Evolutionary conservation across 2,888 invertebrate genomes (phyloP).

Genomic region (Plebejus anna): DNA sequence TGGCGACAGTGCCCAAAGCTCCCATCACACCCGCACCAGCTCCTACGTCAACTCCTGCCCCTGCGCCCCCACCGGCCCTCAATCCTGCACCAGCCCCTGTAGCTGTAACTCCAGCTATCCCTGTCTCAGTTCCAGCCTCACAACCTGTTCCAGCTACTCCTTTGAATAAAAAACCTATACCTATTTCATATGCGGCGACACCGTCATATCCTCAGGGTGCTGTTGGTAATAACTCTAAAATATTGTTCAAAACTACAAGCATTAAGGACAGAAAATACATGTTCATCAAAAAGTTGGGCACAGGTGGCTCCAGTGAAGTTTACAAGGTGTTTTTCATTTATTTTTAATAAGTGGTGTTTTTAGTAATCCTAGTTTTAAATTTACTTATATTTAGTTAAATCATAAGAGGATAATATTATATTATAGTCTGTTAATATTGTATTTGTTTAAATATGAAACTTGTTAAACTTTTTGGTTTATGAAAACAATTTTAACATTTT

Average conservation of each 20-base stretch:
- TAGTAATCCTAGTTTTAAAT: not conserved
- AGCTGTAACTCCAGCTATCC: not conserved
- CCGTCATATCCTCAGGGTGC: slow-evolving; percentile 68
- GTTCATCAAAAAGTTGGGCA: slow-evolving; percentile 87
- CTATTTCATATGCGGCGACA: slow-evolving; percentile 58
- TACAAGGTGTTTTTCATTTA: slow-evolving; percentile 66
- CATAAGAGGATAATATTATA: too few species aligned
- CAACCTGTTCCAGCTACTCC: slow-evolving; percentile 58
- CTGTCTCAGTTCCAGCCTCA: slow-evolving; percentile 28
- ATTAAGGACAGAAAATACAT: slow-evolving; percentile 88
- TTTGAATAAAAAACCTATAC: slow-evolving; percentile 53
- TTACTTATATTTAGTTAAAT: too few species aligned
- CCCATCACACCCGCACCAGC: not conserved
- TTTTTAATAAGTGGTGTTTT: not conserved
- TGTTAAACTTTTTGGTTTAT: too few species aligned
- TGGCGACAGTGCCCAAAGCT: not conserved
- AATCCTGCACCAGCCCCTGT: not conserved
- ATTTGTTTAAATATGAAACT: too few species aligned
- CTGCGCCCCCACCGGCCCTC: not conserved
- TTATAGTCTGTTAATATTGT: too few species aligned
- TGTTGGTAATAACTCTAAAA: slow-evolving; percentile 53
- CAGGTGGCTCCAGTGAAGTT: slow-evolving; percentile 95
- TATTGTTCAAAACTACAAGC: slow-evolving; percentile 70
- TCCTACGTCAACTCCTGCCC: not conserved
- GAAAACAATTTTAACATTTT: not conserved